Conservation (phyloP, 2,888 invertebrate species). For the Spialia ferax region DNA sequence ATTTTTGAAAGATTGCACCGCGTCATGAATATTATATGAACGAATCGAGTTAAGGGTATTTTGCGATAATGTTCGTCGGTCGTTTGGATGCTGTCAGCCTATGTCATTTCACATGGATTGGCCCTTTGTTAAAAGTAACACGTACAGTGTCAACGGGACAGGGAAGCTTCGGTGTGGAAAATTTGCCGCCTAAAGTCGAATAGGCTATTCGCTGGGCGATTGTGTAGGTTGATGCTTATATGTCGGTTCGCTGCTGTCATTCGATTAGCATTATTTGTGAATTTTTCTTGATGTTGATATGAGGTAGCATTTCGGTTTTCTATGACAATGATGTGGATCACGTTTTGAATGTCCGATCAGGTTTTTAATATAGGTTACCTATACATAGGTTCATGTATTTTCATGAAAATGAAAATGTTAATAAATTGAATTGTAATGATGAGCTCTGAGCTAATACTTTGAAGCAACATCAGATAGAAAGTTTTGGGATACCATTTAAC, state of each 20-base stretch:
- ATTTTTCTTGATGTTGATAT: not conserved
- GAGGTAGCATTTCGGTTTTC: not conserved
- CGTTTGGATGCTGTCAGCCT: conserved; percentile 82
- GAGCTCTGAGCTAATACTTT: too few relatives aligned
- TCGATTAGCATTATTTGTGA: conserved; percentile 19
- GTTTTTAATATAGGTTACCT: not conserved
- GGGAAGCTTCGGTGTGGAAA: conserved; percentile 66
- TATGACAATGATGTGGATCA: not conserved
- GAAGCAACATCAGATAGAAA: too few relatives aligned
- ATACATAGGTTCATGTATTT: too few relatives aligned
- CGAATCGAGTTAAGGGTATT: conserved; percentile 85
- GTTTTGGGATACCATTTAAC: too few relatives aligned
- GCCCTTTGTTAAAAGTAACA: conserved; percentile 84
- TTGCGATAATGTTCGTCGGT: conserved; percentile 83
- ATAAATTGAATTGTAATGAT: too few relatives aligned
- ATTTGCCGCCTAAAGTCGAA: conserved; percentile 60
- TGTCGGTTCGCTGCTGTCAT: not conserved
- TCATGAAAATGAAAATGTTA: not conserved
- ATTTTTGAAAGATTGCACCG: conserved; percentile 86
- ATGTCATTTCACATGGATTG: conserved; percentile 85
- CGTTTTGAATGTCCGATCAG: not conserved
- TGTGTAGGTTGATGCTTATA: not conserved
- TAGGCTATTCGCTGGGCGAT: conserved; percentile 18
- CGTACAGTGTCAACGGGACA: conserved; percentile 75
- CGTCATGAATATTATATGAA: conserved; percentile 87